phyloP scores from a whole-genome alignment of 2,797 vertebrate species.

The Smutsia gigantea region DNA sequence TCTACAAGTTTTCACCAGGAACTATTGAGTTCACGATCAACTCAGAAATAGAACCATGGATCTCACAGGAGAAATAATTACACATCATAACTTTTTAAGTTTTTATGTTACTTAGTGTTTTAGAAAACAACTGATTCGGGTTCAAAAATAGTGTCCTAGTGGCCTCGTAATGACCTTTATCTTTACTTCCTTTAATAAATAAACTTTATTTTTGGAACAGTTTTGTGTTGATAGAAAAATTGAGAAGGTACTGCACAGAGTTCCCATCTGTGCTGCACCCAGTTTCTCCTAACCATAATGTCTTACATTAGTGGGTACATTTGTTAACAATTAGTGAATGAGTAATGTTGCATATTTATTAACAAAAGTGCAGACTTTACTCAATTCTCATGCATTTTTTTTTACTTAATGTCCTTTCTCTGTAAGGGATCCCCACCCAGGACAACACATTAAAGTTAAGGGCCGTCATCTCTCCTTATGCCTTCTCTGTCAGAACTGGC shows the following conservation, averaged over 20 bases:
- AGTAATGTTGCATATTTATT: not conserved
- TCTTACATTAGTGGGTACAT: not conserved
- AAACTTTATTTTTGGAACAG: not conserved
- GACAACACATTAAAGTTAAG: not conserved
- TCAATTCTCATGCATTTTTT: not conserved
- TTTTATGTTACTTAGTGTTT: not conserved
- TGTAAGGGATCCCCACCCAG: not conserved
- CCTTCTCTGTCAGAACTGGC: not conserved
- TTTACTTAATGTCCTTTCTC: not conserved
- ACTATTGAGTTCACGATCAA: not conserved
- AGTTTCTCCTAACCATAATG: not conserved
- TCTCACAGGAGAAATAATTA: not conserved
- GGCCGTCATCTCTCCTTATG: not conserved
- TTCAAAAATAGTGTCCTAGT: not conserved
- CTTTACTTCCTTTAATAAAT: not conserved
- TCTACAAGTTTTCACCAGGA: not conserved
- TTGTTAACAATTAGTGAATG: not conserved
- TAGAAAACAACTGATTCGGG: not conserved
- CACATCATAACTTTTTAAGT: not conserved
- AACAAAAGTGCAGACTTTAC: not conserved
- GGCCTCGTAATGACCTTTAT: not conserved
- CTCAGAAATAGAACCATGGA: not conserved
- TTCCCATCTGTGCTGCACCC: rapidly evolving
- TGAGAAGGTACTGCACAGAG: not conserved
- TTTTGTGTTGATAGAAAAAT: not conserved